phyloP scores from a whole-genome alignment of 1,140 invertebrate genomes.

The Trypoxylus dichotomus region DNA sequence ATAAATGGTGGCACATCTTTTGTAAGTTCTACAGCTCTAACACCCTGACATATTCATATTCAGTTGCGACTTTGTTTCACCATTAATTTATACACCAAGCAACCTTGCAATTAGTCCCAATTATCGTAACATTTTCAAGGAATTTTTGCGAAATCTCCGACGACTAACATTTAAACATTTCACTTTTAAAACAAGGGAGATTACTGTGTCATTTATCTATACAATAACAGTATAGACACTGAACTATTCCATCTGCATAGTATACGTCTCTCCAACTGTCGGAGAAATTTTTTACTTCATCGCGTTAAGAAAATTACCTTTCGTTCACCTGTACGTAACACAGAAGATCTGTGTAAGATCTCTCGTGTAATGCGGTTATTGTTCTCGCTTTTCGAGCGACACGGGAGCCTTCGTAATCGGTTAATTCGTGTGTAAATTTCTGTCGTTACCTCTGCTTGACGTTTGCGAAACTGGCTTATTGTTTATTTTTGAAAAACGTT shows the following conservation, averaged over 20 bases:
- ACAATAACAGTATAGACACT: no score
- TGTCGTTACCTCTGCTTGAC: background rate
- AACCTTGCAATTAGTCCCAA: background rate
- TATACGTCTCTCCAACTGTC: no score
- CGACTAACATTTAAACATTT: background rate
- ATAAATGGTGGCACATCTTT: no score
- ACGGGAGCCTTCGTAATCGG: background rate
- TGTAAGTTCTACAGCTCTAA: no score
- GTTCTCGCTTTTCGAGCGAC: background rate
- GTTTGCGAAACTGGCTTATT: background rate
- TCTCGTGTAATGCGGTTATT: background rate
- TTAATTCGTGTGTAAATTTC: background rate
- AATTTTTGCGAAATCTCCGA: conserved; percentile 28
- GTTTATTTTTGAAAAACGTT: background rate
- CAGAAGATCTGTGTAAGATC: background rate
- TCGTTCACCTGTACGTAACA: background rate
- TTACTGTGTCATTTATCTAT: no score
- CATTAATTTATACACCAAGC: background rate
- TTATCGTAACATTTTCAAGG: conserved; percentile 4
- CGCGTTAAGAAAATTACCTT: background rate
- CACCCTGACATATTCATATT: no score
- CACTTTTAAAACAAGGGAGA: background rate
- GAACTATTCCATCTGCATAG: no score
- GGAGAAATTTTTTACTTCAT: no score
- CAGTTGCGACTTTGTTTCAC: conserved; percentile 7